Evolutionary conservation across 2,888 invertebrate genomes (phyloP).

Genomic region (Drosophila sordidapex): DNA sequence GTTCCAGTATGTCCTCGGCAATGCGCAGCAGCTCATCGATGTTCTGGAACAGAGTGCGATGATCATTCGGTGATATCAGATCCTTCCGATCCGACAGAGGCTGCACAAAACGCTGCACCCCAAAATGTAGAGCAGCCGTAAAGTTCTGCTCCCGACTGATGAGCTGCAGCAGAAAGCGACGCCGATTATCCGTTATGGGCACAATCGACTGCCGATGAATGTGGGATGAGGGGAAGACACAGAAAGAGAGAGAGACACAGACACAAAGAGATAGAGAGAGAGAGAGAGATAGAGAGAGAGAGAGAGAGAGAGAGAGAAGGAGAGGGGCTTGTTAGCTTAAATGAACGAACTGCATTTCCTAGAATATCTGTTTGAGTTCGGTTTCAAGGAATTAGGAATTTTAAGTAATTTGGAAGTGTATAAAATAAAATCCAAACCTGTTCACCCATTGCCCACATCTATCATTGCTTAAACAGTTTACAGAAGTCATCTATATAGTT

Average conservation of each 20-base stretch:
- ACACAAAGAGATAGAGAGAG: neutral
- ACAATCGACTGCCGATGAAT: slow-evolving; percentile 82
- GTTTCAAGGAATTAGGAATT: neutral
- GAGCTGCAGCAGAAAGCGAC: slow-evolving; percentile 90
- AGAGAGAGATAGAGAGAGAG: neutral
- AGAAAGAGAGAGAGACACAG: neutral
- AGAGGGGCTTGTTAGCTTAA: slow-evolving; percentile 16
- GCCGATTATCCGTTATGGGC: slow-evolving; percentile 86
- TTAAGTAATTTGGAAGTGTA: neutral
- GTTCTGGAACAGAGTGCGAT: slow-evolving; percentile 93
- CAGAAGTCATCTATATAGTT: neutral
- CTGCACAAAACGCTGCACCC: slow-evolving; percentile 91
- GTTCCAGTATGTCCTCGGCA: slow-evolving; percentile 93
- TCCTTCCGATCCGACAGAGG: slow-evolving; percentile 91
- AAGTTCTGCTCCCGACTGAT: slow-evolving; percentile 92
- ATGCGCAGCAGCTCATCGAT: slow-evolving; percentile 91
- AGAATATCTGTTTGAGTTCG: neutral
- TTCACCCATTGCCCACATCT: neutral
- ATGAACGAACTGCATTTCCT: neutral
- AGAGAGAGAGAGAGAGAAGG: neutral
- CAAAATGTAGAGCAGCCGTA: slow-evolving; percentile 91
- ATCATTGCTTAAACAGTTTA: neutral
- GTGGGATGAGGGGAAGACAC: neutral
- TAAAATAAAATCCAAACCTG: neutral
- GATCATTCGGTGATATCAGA: slow-evolving; percentile 90